Evolutionary conservation across 2,797 vertebrate genomes (phyloP), one percentile per base, ranked within the genome.

Genomic region (Tiaroga cobitis): DNA sequence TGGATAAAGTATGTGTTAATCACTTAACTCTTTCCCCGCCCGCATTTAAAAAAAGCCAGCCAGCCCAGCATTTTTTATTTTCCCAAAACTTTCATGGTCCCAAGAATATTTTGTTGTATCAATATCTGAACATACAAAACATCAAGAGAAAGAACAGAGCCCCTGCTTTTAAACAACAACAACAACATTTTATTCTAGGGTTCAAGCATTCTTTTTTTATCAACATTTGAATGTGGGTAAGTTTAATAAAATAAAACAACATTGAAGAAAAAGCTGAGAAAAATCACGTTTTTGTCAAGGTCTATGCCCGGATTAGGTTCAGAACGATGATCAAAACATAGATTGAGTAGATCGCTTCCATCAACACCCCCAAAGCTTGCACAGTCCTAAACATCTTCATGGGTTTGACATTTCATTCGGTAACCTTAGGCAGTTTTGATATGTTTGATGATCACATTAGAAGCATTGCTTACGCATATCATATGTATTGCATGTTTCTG

Each of bases 231-330:
- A 61, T 61, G 59, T 26, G 59, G n/a, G 59, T 3, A 61, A 61
- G 11, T 59, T 59, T n/a, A 10, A 59, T 59, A 11, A 11, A 59
- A 43, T 3, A 56, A 11, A 59, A n/a, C 5, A 11, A 59, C 9
- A 59, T 59, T 26, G n/a, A 26, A 61, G n/a, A 61, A 61, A n/a
- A n/a, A n/a, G n/a, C n/a, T n/a, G n/a, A n/a, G n/a, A n/a, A n/a
- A n/a, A 61, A 26, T 56, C 21, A n/a, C 4, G 10, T 26, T 61
- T 26, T 6, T 61, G 56, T 61, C 56, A 61, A 61, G n/a, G 24
- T 11, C 4, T 24, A 24, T 9, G 8, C n/a, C 24, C 10, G 4
- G 1, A 11, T n/a, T 24, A 0, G 10, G 2, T n/a, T n/a, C 24
- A 59, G 24, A 59, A n/a, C 24, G 4, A 59, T n/a, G 24, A n/a